These are phyloP conservation scores for Eristalinus aeneus DNA, from an alignment of 2,888 invertebrate genomes.

Conservation along the genomic window DNA sequence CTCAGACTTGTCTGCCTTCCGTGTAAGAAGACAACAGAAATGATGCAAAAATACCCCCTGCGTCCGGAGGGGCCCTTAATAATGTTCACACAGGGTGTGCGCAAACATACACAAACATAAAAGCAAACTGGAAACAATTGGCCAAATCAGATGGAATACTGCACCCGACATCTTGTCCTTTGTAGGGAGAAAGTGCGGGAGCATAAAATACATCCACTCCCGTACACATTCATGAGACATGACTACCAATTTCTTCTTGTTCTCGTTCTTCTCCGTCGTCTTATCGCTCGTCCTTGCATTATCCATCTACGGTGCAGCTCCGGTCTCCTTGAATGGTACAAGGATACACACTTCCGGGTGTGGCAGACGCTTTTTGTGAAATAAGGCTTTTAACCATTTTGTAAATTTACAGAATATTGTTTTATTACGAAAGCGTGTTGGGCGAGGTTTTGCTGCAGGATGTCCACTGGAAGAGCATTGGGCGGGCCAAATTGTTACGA, in stretches of 20 bases:
- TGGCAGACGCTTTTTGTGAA: slow-evolving; percentile 33
- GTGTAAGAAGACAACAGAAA: slow-evolving; percentile 18
- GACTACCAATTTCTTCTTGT: slow-evolving; percentile 53
- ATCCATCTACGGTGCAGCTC: slow-evolving; percentile 6
- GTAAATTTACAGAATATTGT: slow-evolving; percentile 67
- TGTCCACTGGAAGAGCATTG: background rate
- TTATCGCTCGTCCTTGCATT: slow-evolving; percentile 57
- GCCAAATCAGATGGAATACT: slow-evolving; percentile 71
- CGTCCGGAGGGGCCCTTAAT: slow-evolving; percentile 44
- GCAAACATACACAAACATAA: slow-evolving; percentile 55
- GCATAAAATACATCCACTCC: slow-evolving; percentile 55
- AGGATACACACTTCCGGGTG: background rate
- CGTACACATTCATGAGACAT: slow-evolving; percentile 49
- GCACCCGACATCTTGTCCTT: slow-evolving; percentile 69
- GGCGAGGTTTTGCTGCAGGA: slow-evolving; percentile 34
- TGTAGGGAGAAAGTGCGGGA: slow-evolving; percentile 62
- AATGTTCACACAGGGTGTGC: slow-evolving; percentile 36
- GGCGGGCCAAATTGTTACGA: slow-evolving; percentile 24
- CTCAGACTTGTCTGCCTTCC: background rate
- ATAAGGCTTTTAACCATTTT: slow-evolving; percentile 67
- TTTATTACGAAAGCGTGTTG: slow-evolving; percentile 52
- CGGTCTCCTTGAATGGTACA: slow-evolving; percentile 3
- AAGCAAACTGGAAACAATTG: slow-evolving; percentile 61
- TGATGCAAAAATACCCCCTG: slow-evolving; percentile 50
- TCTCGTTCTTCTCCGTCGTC: background rate